Conservation (phyloP, 2,888 invertebrate species). For the Himalopsyche kuldschensis region DNA sequence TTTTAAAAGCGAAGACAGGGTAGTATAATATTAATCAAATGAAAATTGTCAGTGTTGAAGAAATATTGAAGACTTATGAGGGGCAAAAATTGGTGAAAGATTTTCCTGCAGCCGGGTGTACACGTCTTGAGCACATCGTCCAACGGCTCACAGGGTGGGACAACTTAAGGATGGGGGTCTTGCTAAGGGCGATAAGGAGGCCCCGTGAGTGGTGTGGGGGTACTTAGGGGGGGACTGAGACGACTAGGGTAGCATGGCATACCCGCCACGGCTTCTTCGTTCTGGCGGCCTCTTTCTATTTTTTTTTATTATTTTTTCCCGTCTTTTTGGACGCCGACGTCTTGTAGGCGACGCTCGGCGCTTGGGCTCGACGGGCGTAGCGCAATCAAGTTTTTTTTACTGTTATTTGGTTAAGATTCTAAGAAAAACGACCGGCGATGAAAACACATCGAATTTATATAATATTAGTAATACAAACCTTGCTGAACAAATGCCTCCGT, state of each 20-base stretch:
- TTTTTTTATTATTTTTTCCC: conserved; percentile 38
- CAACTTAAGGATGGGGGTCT: not conserved
- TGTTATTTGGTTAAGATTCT: too few relatives aligned
- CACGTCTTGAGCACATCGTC: not conserved
- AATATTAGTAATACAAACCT: too few relatives aligned
- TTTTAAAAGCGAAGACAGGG: too few relatives aligned
- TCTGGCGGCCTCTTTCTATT: conserved; percentile 18
- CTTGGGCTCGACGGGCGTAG: not conserved
- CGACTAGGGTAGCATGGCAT: not conserved
- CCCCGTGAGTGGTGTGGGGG: not conserved
- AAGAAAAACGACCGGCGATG: too few relatives aligned
- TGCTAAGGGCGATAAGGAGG: not conserved
- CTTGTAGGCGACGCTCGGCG: conserved; percentile 35
- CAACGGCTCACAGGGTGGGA: not conserved
- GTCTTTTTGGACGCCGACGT: conserved; percentile 38
- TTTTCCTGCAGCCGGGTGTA: not conserved
- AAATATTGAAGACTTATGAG: too few relatives aligned
- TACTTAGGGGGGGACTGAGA: not conserved
- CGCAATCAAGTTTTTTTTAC: not conserved
- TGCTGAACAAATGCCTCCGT: too few relatives aligned
- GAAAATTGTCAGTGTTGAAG: too few relatives aligned
- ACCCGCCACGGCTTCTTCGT: conserved; percentile 9
- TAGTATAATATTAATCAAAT: too few relatives aligned
- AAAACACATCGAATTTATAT: too few relatives aligned
- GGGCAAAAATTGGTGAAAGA: not conserved